These are phyloP conservation scores for Apantesis nais DNA, from an alignment of 2,888 invertebrate species.

Conservation along the genomic window DNA sequence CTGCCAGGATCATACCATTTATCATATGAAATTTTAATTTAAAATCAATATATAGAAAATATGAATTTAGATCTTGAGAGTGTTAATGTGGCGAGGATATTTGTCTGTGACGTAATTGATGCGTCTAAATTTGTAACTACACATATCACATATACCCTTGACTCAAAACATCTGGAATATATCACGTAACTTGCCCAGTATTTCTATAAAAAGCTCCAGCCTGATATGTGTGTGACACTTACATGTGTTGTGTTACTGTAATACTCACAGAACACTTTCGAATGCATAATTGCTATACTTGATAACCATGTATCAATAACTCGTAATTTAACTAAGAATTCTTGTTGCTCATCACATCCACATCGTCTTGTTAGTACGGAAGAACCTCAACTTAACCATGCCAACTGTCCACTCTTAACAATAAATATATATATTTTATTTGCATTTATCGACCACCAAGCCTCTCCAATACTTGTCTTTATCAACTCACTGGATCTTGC, in stretches of 20 bases:
- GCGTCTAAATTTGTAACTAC: neutral
- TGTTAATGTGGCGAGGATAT: too few species aligned
- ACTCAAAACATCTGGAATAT: slow-evolving; percentile 1
- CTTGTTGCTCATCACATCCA: neutral
- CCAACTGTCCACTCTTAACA: neutral
- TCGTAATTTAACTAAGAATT: neutral
- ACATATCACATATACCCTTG: neutral
- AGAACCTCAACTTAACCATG: neutral
- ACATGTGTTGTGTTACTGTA: neutral
- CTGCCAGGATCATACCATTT: too few species aligned
- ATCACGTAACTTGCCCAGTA: neutral
- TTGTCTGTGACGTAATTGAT: neutral
- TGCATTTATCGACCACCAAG: neutral
- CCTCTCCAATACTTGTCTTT: neutral
- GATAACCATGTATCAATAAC: neutral
- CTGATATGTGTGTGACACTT: too few species aligned
- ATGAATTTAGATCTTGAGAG: too few species aligned
- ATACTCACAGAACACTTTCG: neutral
- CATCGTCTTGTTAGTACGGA: neutral
- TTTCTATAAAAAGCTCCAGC: neutral
- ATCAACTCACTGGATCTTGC: neutral
- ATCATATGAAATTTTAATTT: too few species aligned
- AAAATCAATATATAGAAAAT: too few species aligned
- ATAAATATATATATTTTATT: neutral
- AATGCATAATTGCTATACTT: neutral